These are phyloP conservation scores for Parazoanthus swiftii DNA, from an alignment of 92 coral and sea anemone genomes.

Conservation along the genomic window DNA sequence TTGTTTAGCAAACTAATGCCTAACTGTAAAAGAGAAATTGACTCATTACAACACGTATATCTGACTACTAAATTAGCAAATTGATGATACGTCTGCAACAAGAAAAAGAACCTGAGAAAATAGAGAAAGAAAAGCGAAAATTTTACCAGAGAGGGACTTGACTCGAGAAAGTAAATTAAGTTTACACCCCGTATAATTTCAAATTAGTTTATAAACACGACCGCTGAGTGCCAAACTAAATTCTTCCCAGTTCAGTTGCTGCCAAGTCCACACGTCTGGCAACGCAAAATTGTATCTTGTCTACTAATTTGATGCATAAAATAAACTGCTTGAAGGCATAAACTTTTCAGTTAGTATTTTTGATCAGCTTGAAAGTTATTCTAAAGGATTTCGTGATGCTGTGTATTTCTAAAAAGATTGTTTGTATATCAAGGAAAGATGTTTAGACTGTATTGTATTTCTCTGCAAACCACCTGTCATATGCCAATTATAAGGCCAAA, in stretches of 20 bases:
- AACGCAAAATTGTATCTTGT: background rate
- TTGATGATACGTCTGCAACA: background rate
- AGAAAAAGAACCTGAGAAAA: background rate
- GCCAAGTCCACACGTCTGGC: background rate
- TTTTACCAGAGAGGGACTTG: background rate
- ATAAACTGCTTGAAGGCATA: constrained; percentile 13
- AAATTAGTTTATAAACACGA: too few species aligned
- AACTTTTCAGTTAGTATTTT: background rate
- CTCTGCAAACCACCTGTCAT: constrained; percentile 27
- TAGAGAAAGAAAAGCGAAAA: background rate
- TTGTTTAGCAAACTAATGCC: constrained; percentile 24
- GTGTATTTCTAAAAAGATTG: constrained; percentile 15
- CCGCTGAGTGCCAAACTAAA: background rate
- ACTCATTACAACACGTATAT: background rate
- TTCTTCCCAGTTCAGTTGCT: background rate
- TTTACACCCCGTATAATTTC: background rate
- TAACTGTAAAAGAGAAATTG: background rate
- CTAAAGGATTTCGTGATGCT: constrained; percentile 36
- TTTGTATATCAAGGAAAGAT: constrained; percentile 22
- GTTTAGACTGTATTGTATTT: constrained; percentile 27
- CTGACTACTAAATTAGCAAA: constrained; percentile 20
- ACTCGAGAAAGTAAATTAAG: background rate
- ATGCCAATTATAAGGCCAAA: constrained; percentile 27
- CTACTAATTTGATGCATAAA: background rate
- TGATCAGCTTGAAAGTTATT: constrained; percentile 2